Percentiles rank a stretch among this genome's conserved stretches.
Evolutionary conservation across 2,888 invertebrate genomes (phyloP).

Genomic region (Coenonympha glycerion): DNA sequence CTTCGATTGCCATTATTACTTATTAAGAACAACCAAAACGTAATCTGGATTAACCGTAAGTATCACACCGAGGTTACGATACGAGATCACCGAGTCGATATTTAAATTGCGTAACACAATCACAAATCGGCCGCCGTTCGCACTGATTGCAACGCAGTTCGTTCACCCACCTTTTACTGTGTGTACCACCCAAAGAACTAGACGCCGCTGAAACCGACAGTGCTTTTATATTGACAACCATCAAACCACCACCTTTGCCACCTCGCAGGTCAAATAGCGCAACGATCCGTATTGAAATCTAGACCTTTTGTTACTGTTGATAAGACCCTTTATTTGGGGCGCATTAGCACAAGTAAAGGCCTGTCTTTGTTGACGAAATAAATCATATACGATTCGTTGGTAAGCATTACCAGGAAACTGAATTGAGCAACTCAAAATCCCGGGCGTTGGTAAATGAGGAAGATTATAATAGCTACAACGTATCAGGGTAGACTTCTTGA

Average conservation of each 20-base stretch:
- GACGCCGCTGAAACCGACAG: constrained; percentile 64
- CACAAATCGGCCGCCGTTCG: constrained; percentile 39
- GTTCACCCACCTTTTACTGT: constrained; percentile 71
- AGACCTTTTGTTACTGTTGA: constrained; percentile 39
- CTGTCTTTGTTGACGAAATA: constrained; percentile 27
- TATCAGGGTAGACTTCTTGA: too few species aligned
- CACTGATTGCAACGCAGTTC: constrained; percentile 43
- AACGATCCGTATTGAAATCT: constrained; percentile 39
- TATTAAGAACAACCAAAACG: background rate
- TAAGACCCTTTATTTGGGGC: constrained; percentile 22
- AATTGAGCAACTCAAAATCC: constrained; percentile 45
- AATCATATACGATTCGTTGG: constrained; percentile 34
- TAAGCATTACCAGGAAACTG: constrained; percentile 51
- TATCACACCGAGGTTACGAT: constrained; percentile 34
- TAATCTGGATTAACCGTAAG: constrained; percentile 18
- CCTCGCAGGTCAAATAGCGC: constrained; percentile 44
- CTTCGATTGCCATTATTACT: background rate
- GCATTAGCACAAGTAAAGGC: constrained; percentile 6
- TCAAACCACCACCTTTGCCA: constrained; percentile 65
- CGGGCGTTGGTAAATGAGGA: constrained; percentile 37
- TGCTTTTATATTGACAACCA: constrained; percentile 66
- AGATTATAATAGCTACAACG: constrained; percentile 28
- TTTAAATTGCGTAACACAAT: constrained; percentile 38
- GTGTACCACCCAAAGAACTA: constrained; percentile 65
- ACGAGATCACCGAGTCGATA: constrained; percentile 30